Evolutionary conservation across 2,888 invertebrate species (phyloP), one percentile per base, ranked within the genome.

Genomic region (Cerceris ruficornis): DNA sequence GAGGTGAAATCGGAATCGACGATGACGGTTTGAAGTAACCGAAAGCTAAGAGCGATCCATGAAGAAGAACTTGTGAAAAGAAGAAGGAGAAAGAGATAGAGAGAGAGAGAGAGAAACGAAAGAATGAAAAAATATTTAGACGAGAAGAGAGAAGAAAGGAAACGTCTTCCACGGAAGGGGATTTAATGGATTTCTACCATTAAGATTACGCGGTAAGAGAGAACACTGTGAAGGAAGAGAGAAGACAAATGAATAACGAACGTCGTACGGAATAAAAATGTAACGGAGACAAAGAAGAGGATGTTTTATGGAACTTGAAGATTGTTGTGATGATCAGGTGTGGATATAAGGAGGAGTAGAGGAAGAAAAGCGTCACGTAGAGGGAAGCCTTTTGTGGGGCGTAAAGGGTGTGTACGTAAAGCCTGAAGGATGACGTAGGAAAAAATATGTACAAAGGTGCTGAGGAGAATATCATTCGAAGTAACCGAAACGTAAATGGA

Each of bases 151-250:
- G 61, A 72, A 61, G 69, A 57, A 61, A 17, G 14, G 28, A 39
- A 52, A 52, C 13, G 9, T 52, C 7, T 52, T 7, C 7, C 7
- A n/a, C 14, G n/a, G 39, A 39, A 57, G 17, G 15, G 80, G 78
- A 85, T 86, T 84, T 80, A 73, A 78, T 69, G 79, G 79, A 67
- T 78, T 78, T 69, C 65, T 7, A 58, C 55, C 72, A 79, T 79
- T 78, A 78, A 78, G 79, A 79, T 79, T 78, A 73, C 72, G 57
- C 49, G 50, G 70, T 58, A 69, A 28, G 61, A 79, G 59, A 54
- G 61, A 65, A 43, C 55, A 57, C 50, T 42, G 46, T 42, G 58
- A 55, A 66, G 69, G 57, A 58, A 50, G 17, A 57, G 57, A 57
- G 7, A 55, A 68, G 78, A 78, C 52, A 78, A 68, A 78, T 78